Evolutionary conservation across 2,888 invertebrate species (phyloP).

Genomic region (Norana najaformis): DNA sequence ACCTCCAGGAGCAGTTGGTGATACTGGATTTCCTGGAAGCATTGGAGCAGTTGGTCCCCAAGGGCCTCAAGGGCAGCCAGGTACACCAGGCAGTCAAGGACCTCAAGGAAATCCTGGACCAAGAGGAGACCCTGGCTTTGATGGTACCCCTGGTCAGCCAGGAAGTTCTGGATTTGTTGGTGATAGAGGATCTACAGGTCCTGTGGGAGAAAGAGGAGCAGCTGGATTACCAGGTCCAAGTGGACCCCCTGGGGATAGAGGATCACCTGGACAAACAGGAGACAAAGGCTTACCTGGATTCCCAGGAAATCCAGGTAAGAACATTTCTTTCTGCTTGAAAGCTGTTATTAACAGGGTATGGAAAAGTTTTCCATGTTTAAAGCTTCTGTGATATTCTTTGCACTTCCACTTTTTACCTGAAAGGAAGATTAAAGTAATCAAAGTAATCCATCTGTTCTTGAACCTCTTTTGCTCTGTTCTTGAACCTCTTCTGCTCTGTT

Average conservation of each 20-base stretch:
- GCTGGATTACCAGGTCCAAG: slow-evolving; percentile 41
- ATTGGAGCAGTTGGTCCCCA: slow-evolving; percentile 33
- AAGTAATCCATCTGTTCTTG: too few relatives aligned
- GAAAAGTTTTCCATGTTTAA: too few relatives aligned
- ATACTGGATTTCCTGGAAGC: slow-evolving; percentile 35
- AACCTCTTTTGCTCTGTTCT: too few relatives aligned
- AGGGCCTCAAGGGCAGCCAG: slow-evolving; percentile 35
- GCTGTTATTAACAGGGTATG: not conserved
- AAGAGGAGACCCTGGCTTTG: slow-evolving; percentile 24
- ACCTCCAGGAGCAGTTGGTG: slow-evolving; percentile 34
- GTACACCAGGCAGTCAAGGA: slow-evolving; percentile 36
- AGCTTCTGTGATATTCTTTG: too few relatives aligned
- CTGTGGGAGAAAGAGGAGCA: slow-evolving; percentile 32
- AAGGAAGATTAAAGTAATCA: too few relatives aligned
- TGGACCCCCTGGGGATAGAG: slow-evolving; percentile 67
- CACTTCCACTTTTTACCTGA: too few relatives aligned
- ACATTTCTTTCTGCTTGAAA: not conserved
- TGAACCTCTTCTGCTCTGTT: too few relatives aligned
- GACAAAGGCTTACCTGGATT: slow-evolving; percentile 44
- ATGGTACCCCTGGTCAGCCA: slow-evolving; percentile 35
- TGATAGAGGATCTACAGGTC: slow-evolving; percentile 39
- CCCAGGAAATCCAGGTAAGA: slow-evolving; percentile 34
- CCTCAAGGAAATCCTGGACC: slow-evolving; percentile 34
- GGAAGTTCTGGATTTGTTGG: slow-evolving; percentile 42
- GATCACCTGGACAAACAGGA: slow-evolving; percentile 62